These are phyloP conservation scores for Diabrotica balteata DNA, from an alignment of 2,888 invertebrate species.

Conservation along the genomic window DNA sequence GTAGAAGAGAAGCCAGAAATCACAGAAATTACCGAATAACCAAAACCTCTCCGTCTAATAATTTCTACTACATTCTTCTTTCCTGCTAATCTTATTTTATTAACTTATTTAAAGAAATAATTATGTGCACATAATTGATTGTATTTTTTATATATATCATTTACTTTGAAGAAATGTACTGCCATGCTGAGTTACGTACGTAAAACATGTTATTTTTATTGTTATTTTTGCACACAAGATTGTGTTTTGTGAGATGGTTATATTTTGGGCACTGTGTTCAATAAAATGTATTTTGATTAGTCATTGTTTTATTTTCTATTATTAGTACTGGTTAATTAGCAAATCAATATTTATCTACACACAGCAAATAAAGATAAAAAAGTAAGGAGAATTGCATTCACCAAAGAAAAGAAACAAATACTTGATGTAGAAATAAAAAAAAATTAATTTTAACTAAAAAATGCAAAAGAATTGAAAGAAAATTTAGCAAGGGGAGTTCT, in stretches of 20 bases:
- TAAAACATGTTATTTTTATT: slow-evolving; percentile 3
- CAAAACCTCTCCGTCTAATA: slow-evolving; percentile 26
- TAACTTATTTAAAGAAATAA: slow-evolving; percentile 17
- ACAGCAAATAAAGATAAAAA: too few relatives aligned
- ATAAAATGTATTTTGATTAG: slow-evolving; percentile 49
- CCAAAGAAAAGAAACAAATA: too few relatives aligned
- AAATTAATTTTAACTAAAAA: too few relatives aligned
- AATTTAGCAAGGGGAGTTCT: too few relatives aligned
- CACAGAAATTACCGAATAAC: slow-evolving; percentile 55
- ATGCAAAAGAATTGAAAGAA: too few relatives aligned
- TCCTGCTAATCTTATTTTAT: slow-evolving; percentile 13
- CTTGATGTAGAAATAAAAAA: too few relatives aligned
- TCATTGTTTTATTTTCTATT: slow-evolving; percentile 38
- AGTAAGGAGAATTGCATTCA: too few relatives aligned
- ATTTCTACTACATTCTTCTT: slow-evolving; percentile 34
- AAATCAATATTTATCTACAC: too few relatives aligned
- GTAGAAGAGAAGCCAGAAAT: slow-evolving; percentile 55
- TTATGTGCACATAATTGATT: slow-evolving; percentile 31
- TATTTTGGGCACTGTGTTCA: slow-evolving; percentile 44
- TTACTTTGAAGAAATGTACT: slow-evolving; percentile 18
- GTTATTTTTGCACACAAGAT: slow-evolving; percentile 13
- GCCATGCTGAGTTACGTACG: slow-evolving; percentile 28
- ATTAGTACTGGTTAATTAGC: too few relatives aligned
- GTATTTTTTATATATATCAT: slow-evolving; percentile 20
- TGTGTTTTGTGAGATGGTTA: slow-evolving; percentile 33